A percentile compares a stretch with the other conserved stretches of the same genome.
phyloP scores from a whole-genome alignment of 2,797 vertebrate genomes.

The Euphonia xanthogaster region DNA sequence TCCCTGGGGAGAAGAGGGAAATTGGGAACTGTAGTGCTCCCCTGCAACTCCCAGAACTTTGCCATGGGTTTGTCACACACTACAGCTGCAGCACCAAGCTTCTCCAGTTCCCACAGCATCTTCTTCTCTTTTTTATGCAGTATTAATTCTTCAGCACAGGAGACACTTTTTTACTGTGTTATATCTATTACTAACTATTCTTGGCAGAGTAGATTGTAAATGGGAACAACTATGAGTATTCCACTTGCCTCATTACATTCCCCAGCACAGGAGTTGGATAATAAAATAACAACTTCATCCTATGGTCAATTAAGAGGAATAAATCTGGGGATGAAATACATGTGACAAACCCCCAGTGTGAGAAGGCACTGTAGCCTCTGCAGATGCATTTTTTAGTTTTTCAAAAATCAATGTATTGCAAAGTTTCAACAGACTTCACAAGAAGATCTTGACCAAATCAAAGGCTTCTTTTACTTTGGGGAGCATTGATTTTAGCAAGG shows the following conservation, averaged over 20 bases:
- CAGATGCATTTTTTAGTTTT: background rate
- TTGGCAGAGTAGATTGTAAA: background rate
- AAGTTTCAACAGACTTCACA: background rate
- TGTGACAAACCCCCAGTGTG: background rate
- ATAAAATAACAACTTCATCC: background rate
- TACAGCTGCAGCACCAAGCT: background rate
- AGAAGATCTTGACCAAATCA: background rate
- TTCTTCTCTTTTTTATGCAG: background rate
- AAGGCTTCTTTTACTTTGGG: background rate
- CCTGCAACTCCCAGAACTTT: background rate
- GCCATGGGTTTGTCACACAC: fast-evolving
- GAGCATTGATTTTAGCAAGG: slow-evolving; percentile 6
- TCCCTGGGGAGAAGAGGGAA: background rate
- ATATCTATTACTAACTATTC: background rate
- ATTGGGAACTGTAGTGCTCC: fast-evolving
- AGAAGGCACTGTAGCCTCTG: background rate
- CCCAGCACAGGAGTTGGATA: background rate
- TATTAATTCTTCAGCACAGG: background rate
- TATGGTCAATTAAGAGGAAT: background rate
- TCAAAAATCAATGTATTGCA: background rate
- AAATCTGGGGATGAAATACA: background rate
- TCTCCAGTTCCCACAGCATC: background rate
- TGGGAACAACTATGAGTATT: background rate
- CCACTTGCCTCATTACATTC: background rate
- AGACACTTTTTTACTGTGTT: background rate